These are phyloP conservation scores for Canis aureus DNA, from an alignment of 2,113 vertebrate species.

Conservation along the genomic window DNA sequence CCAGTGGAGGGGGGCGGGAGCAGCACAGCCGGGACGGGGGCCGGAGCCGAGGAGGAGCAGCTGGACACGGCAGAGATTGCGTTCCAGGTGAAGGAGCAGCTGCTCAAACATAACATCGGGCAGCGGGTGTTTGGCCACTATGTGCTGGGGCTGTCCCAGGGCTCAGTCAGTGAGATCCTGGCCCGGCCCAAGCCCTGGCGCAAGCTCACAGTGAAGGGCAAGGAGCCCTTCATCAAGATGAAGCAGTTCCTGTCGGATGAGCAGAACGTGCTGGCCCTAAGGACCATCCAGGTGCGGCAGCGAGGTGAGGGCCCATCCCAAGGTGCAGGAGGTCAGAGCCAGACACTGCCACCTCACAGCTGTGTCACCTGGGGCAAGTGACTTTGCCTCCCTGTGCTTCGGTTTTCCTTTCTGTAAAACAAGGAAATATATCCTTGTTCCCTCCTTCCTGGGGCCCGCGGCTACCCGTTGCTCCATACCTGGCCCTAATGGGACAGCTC, in stretches of 20 bases:
- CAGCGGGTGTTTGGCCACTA: slow-evolving; percentile 99
- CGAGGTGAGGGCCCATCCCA: slow-evolving; percentile 90
- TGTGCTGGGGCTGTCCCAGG: slow-evolving; percentile 97
- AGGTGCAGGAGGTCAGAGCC: accelerated
- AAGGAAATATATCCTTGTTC: not conserved
- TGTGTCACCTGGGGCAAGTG: not conserved
- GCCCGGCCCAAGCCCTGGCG: slow-evolving; percentile 99
- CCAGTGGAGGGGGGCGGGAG: slow-evolving; percentile 88
- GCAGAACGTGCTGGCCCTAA: slow-evolving; percentile 97
- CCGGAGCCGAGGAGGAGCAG: slow-evolving; percentile 92
- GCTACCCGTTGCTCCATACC: not conserved
- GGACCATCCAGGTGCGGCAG: slow-evolving; percentile 99
- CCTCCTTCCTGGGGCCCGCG: not conserved
- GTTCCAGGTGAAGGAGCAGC: slow-evolving; percentile 99
- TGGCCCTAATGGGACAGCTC: not conserved
- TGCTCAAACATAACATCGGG: slow-evolving; percentile 99
- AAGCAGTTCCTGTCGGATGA: slow-evolving; percentile 99
- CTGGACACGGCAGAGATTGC: slow-evolving; percentile 98
- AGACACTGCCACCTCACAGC: not conserved
- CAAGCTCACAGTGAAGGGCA: slow-evolving; percentile 99
- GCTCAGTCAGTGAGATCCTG: slow-evolving; percentile 98
- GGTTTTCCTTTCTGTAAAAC: not conserved
- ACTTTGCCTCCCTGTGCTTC: not conserved
- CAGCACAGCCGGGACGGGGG: slow-evolving; percentile 35
- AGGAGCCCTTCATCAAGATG: slow-evolving; percentile 99